Conservation (phyloP, 2,797 vertebrate genomes). For the Potorous gilbertii region DNA sequence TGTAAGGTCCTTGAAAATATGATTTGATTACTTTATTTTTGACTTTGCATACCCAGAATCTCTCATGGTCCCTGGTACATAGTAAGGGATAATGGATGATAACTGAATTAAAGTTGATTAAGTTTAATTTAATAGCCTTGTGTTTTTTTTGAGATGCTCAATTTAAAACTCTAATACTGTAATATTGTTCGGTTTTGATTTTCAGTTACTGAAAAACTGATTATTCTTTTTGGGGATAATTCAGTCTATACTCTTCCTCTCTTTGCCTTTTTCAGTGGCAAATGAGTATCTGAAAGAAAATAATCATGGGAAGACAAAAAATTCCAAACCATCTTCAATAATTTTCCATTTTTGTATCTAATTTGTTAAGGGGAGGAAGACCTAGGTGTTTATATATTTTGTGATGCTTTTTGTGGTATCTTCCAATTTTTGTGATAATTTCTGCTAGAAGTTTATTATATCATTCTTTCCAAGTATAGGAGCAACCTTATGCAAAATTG, state of each 20-base stretch:
- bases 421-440: not conserved
- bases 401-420: too few species aligned
- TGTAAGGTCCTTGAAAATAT: not conserved
- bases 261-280: not conserved
- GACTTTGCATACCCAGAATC: not conserved
- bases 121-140: not conserved
- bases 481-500: not conserved
- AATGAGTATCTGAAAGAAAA: not conserved
- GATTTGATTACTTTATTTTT: not conserved
- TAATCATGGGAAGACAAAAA: not conserved
- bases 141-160: not conserved
- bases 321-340: not conserved
- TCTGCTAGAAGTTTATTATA: not conserved
- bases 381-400: not conserved
- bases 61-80: not conserved
- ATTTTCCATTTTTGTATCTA: not conserved
- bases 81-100: not conserved
- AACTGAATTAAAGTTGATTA: not conserved
- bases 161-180: not conserved
- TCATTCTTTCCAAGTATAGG: not conserved
- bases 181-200: not conserved
- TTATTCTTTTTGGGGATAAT: not conserved
- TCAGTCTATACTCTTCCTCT: not conserved
- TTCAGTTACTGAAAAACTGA: not conserved
- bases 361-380: not conserved